A percentile compares a stretch with the other conserved stretches of the same genome.
phyloP scores from a whole-genome alignment of 2,113 vertebrate species.

The Trichomycterus rosablanca region DNA sequence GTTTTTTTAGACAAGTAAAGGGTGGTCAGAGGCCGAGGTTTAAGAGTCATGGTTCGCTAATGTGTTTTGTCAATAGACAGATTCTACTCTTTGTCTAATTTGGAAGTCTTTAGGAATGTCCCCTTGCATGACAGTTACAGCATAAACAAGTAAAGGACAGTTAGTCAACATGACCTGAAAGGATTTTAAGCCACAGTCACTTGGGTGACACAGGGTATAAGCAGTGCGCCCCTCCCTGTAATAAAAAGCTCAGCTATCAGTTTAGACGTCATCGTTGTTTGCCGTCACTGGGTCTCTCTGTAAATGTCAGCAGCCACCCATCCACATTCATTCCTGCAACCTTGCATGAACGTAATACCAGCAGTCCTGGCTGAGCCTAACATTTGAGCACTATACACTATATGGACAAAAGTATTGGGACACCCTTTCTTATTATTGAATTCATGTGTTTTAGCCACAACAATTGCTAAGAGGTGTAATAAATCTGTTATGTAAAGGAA shows the following conservation, averaged over 20 bases:
- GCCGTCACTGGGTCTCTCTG: conserved; percentile 16
- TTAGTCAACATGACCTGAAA: neutral
- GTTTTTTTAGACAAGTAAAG: too few species aligned
- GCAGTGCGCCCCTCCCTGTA: conserved; percentile 7
- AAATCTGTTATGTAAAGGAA: too few species aligned
- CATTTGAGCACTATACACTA: conserved; percentile 14
- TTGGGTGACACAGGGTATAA: conserved; percentile 9
- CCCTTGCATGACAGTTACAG: conserved; percentile 11
- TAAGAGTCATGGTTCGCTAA: too few species aligned
- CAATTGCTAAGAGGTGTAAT: too few species aligned
- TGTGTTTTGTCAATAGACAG: too few species aligned
- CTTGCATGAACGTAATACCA: conserved; percentile 25
- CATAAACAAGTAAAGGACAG: conserved; percentile 7
- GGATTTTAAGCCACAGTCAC: conserved; percentile 5
- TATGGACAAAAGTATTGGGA: too few species aligned
- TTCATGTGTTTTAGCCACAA: too few species aligned
- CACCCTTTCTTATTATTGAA: too few species aligned
- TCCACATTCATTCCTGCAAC: neutral
- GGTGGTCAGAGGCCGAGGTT: too few species aligned
- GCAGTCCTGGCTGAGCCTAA: conserved; percentile 19
- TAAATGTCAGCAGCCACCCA: conserved; percentile 23
- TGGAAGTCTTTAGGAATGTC: conserved; percentile 26
- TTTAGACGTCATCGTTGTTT: conserved; percentile 27
- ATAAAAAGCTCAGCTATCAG: conserved; percentile 14
- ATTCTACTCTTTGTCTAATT: too few species aligned